A percentile compares a stretch with the other conserved stretches of the same genome.
These are phyloP conservation scores for Anagyrus pseudococci DNA, from an alignment of 2,888 invertebrate species.

Conservation along the genomic window DNA sequence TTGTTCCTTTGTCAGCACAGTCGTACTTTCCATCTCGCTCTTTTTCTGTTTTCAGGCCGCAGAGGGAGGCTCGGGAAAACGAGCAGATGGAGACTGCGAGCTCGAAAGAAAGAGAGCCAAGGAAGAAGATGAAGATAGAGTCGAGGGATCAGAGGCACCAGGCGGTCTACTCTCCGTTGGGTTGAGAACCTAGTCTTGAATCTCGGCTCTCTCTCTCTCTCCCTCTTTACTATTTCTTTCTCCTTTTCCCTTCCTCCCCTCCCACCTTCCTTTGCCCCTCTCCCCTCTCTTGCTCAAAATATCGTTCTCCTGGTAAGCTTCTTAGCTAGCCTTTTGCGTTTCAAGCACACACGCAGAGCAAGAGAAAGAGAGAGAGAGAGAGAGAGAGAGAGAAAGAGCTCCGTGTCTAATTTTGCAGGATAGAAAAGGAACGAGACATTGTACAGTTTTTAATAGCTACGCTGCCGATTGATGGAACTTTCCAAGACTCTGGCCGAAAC, in stretches of 20 bases:
- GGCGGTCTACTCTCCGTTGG: conserved; percentile 57
- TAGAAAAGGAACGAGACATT: neutral
- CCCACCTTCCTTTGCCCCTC: conserved; percentile 7
- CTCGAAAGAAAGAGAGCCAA: too few species aligned
- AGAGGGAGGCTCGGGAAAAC: conserved; percentile 18
- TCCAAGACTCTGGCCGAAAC: neutral
- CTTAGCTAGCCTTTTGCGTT: conserved; percentile 20
- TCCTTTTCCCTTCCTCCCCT: neutral
- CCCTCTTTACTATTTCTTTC: too few species aligned
- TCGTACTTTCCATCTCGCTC: neutral
- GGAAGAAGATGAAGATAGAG: too few species aligned
- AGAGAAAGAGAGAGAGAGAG: too few species aligned
- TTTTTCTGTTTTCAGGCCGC: too few species aligned
- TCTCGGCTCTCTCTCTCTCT: neutral
- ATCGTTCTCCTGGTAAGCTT: conserved; percentile 26
- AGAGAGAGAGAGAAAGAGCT: too few species aligned
- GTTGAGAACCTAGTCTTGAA: too few species aligned
- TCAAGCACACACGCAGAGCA: neutral
- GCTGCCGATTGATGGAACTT: conserved; percentile 4
- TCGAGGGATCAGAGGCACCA: conserved; percentile 50
- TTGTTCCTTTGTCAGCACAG: neutral
- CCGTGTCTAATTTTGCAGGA: neutral
- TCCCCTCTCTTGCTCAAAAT: conserved; percentile 9
- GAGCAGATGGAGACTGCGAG: conserved; percentile 23
- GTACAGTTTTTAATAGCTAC: neutral